Percentiles rank a stretch among this genome's conserved stretches.
phyloP scores from a whole-genome alignment of 2,888 invertebrate genomes.

The Geophilus truncorum region DNA sequence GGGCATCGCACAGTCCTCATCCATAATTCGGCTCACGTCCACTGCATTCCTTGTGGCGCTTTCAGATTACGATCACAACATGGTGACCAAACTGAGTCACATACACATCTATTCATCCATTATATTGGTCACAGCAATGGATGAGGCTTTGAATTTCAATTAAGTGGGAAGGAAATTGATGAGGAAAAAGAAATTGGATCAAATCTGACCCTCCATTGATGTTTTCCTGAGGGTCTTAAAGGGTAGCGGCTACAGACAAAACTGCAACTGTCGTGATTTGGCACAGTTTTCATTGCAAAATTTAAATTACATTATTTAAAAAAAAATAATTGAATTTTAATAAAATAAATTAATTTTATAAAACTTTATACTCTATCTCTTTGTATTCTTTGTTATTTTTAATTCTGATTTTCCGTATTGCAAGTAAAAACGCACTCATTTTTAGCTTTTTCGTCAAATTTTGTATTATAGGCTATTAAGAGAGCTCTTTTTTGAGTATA shows the following conservation, averaged over 20 bases:
- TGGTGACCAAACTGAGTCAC: conserved; percentile 10
- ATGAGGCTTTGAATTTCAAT: conserved; percentile 1
- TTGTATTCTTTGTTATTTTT: too few relatives aligned
- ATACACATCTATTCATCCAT: not conserved
- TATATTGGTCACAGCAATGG: not conserved
- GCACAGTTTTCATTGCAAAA: too few relatives aligned
- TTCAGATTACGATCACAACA: conserved; percentile 10
- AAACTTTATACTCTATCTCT: too few relatives aligned
- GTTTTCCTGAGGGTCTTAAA: not conserved
- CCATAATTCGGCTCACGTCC: not conserved
- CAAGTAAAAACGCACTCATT: too few relatives aligned
- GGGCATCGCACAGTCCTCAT: not conserved
- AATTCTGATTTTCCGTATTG: too few relatives aligned
- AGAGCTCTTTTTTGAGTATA: too few relatives aligned
- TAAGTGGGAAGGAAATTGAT: not conserved
- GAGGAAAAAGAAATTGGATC: not conserved
- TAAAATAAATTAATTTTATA: too few relatives aligned
- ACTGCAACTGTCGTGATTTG: not conserved
- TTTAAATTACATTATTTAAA: too few relatives aligned
- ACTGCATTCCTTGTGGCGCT: conserved; percentile 3
- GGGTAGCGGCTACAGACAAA: not conserved
- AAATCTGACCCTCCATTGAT: not conserved
- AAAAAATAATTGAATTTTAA: too few relatives aligned
- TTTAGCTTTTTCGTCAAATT: too few relatives aligned
- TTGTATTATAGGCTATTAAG: too few relatives aligned